These are phyloP conservation scores for Pseudomugil tenellus DNA, from an alignment of 2,797 vertebrate genomes.

Conservation along the genomic window DNA sequence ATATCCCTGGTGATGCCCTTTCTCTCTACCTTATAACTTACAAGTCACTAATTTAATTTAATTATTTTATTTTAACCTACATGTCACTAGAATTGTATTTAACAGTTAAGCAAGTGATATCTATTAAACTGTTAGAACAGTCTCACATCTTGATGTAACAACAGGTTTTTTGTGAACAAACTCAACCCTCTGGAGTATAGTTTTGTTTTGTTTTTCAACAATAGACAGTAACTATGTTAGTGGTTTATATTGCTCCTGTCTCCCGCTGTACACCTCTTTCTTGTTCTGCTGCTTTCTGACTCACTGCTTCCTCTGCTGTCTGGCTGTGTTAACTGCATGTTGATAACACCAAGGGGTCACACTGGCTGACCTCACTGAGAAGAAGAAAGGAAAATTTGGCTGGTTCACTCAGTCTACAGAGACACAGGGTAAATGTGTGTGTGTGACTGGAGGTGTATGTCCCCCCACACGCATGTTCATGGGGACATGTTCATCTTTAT, in stretches of 20 bases:
- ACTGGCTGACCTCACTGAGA: conserved; percentile 93
- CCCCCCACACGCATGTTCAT: conserved; percentile 31
- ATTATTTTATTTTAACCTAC: too few species aligned
- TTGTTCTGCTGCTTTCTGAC: conserved; percentile 67
- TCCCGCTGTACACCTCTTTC: conserved; percentile 45
- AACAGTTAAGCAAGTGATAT: too few species aligned
- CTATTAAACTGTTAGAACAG: background rate
- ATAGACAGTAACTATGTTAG: conserved; percentile 53
- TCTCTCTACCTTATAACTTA: too few species aligned
- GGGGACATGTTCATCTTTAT: conserved; percentile 35
- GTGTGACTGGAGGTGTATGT: conserved; percentile 33
- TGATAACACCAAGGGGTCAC: conserved; percentile 90
- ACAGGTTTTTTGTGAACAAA: background rate
- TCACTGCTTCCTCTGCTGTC: conserved; percentile 87
- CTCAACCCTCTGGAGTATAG: conserved; percentile 2
- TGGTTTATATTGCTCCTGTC: conserved; percentile 51
- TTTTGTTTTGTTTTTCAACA: conserved; percentile 14
- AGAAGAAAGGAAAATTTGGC: conserved; percentile 95
- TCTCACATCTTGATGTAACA: background rate
- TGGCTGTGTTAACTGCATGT: conserved; percentile 87
- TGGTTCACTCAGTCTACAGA: conserved; percentile 94
- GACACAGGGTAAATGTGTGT: conserved; percentile 92
- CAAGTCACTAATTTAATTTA: too few species aligned
- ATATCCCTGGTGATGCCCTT: too few species aligned
- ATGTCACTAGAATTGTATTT: too few species aligned